phyloP scores from a whole-genome alignment of 2,113 vertebrate species.

The Artemisiospiza belli region DNA sequence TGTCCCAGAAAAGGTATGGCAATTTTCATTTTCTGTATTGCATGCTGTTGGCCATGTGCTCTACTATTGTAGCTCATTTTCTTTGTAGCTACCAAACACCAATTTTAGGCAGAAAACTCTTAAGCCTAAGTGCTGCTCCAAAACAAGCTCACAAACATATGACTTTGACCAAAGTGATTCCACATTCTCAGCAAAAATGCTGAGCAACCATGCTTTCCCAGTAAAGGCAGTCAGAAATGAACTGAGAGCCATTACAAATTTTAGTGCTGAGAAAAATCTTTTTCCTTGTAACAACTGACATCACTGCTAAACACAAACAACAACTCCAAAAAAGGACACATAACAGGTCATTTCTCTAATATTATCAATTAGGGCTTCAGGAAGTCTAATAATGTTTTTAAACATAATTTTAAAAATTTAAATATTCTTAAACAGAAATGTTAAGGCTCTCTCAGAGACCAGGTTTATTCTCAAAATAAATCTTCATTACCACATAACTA shows the following conservation, averaged over 20 bases:
- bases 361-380: neutral
- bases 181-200: neutral
- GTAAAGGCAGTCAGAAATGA: neutral
- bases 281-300: neutral
- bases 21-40: neutral
- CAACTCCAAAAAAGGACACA: neutral
- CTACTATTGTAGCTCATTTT: neutral
- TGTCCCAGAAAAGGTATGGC: neutral
- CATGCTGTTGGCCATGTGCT: fast-evolving
- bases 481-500: neutral
- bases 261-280: neutral
- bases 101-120: neutral
- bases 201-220: neutral
- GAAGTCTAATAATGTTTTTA: neutral
- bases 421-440: neutral
- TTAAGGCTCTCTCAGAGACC: neutral
- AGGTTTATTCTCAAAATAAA: neutral
- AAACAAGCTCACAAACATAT: neutral
- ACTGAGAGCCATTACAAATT: neutral
- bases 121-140: neutral
- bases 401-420: neutral
- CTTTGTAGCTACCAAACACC: neutral
- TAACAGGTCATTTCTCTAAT: neutral
- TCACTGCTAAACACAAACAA: neutral
- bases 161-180: neutral